These are phyloP conservation scores for Empis stercorea DNA, from an alignment of 2,888 invertebrate species.

Conservation along the genomic window DNA sequence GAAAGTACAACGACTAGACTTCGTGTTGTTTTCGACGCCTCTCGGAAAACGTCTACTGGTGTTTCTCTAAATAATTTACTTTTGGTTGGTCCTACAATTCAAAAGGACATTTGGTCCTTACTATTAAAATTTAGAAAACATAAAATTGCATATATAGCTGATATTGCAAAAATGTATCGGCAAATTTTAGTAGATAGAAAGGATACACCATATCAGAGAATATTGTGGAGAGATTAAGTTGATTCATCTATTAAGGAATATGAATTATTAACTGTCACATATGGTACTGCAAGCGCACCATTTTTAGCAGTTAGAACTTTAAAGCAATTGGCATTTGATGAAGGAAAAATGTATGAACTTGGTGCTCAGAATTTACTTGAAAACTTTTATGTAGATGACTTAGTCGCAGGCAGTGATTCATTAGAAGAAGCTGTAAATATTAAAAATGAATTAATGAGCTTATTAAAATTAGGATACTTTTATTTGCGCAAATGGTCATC, in stretches of 20 bases:
- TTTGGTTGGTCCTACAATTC: not conserved
- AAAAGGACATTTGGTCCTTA: not conserved
- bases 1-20: slow-evolving; percentile 2
- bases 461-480: too few species aligned
- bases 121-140: not conserved
- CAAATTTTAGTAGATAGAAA: slow-evolving; percentile 20
- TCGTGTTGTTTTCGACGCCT: slow-evolving; percentile 1
- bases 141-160: slow-evolving; percentile 9
- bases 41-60: not conserved
- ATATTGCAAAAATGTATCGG: slow-evolving; percentile 19
- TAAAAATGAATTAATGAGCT: not conserved
- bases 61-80: too few species aligned
- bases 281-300: slow-evolving; percentile 7
- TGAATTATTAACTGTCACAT: slow-evolving; percentile 5
- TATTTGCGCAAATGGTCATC: too few species aligned
- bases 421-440: not conserved
- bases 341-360: slow-evolving; percentile 3
- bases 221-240: not conserved
- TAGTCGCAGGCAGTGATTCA: slow-evolving; percentile 2
- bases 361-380: slow-evolving; percentile 2
- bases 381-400: slow-evolving; percentile 12
- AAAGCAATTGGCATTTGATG: slow-evolving; percentile 5
- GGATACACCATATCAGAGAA: slow-evolving; percentile 9
- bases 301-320: slow-evolving; percentile 5
- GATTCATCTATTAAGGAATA: not conserved